Base-by-base conservation (phyloP, 2,888 invertebrate species). In the Thera obeliscata region DNA sequence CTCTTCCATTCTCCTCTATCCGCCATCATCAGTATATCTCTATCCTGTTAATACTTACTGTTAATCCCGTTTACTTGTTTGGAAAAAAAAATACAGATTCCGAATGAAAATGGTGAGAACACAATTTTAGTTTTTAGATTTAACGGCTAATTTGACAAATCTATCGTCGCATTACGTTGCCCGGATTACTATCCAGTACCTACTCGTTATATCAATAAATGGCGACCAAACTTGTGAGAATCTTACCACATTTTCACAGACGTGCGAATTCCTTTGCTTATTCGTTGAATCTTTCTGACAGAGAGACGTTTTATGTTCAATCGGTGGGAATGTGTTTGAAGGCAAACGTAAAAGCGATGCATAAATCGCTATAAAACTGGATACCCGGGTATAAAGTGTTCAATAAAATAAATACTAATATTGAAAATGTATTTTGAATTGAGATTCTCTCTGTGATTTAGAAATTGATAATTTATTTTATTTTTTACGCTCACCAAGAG, bases 281-380 rank as follows among this genome's bases (percentile, higher is more conserved):
- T 78, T 77, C 80, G 78, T 76, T 71, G 81, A 83, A 80, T 83
- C 81, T 78, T 81, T 82, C 77, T 81, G 83, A 79, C 81, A 80
- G 79, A 74, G 80, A 81, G 80, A 83, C 81, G 79, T 84, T 86
- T 85, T 86, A 86, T 84, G 84, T 78, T 83, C 83, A 83, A 85
- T 81, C 81, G 79, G 77, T 78, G 82, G 75, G 78, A 82, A 84
- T 78, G 79, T 80, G 78, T 81, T 82, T 78, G 78, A 78, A 77
- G 74, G 77, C 75, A 77, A 79, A 74, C 77, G 79, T 77, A 76
- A 79, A 78, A 74, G 75, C 78, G 75, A 75, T 77, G 77, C 78
- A 83, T 81, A 83, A 80, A 79, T 78, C 74, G 60, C 70, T 70
- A 72, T 75, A 75, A 73, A 76, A 74, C 65, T 54, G 61, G 68